Base-by-base conservation (phyloP, 2,113 vertebrate species). In the Cranoglanis bouderius region DNA sequence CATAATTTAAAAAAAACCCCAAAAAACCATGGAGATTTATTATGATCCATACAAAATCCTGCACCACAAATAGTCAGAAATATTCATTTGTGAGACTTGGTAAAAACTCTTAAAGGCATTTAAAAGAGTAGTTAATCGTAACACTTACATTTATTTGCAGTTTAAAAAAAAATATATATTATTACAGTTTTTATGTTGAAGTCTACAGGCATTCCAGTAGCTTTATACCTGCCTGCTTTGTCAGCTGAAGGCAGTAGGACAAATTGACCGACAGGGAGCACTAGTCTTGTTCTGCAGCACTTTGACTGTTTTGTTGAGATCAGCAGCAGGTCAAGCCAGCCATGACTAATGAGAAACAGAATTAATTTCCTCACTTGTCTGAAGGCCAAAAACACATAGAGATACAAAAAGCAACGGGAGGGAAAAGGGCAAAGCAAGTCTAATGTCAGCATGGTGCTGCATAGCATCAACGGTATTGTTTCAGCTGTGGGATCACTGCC, bases 271-370 rank as follows among this genome's bases (percentile, higher is more conserved):
- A 82, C 7, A 51, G 63, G 65, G 24, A 75, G 65, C 63, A 82
- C 80, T 55, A 8, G 80, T 88, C 80, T 82, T 57, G 8, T 32
- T 43, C 40, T 63, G 51, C 29, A 59, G 4, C 24, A 12, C 70
- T 84, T 88, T 59, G 59, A 72, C 63, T 0, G 21, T 51, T 57
- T 89, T 57, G 74, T 53, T 74, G 61, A 74, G 70, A 88, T 61
- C 92, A 92, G 70, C 78, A 89, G 84, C 21, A 88, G 92, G 93
- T 93, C 92, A 49, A n/a, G 90, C 90, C 49, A 92, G 91, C 91
- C 90, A 86, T 43, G 40, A 81, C 90, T 93, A 94, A 95, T 94
- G 92, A 92, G 90, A 95, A 95, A 87, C 93, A 95, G 93, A 92
- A 94, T 92, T 88, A 85, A 90, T 93, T 93, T 94, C 87, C 90